Conservation (phyloP, 1,140 invertebrate genomes). For the Apocrypta bakeri region DNA sequence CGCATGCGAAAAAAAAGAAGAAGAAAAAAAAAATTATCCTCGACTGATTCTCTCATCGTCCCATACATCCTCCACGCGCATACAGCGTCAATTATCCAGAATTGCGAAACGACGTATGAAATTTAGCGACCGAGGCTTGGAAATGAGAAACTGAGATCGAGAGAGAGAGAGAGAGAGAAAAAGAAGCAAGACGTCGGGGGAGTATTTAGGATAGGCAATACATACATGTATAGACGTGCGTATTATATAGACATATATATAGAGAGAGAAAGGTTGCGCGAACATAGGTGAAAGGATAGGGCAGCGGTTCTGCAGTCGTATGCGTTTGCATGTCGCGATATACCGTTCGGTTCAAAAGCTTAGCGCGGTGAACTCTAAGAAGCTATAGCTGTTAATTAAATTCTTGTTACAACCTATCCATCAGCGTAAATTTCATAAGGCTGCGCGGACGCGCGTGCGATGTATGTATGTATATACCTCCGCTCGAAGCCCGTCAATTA, state of each 20-base stretch:
- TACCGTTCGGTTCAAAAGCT: background rate
- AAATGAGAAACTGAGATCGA: background rate
- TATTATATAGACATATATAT: no score
- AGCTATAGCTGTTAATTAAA: no score
- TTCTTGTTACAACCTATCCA: no score
- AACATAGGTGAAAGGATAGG: background rate
- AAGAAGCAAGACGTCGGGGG: background rate
- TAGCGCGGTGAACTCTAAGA: no score
- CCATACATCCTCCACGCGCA: background rate
- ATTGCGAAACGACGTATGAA: background rate
- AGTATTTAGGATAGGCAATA: background rate
- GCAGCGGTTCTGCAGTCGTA: background rate
- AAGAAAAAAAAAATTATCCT: no score
- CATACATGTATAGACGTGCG: background rate
- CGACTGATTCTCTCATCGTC: background rate
- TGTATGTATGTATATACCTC: no score
- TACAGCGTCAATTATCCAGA: background rate
- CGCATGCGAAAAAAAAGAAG: background rate
- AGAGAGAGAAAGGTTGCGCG: constrained; percentile 11
- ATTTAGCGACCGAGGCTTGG: background rate
- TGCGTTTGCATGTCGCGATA: background rate
- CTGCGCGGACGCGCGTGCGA: no score
- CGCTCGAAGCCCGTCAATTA: no score
- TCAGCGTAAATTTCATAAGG: no score
- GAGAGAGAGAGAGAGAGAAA: background rate